Evolutionary conservation across 2,888 invertebrate species (phyloP), one percentile per base, ranked within the genome.

Genomic region (Listrodromus nycthemerus): DNA sequence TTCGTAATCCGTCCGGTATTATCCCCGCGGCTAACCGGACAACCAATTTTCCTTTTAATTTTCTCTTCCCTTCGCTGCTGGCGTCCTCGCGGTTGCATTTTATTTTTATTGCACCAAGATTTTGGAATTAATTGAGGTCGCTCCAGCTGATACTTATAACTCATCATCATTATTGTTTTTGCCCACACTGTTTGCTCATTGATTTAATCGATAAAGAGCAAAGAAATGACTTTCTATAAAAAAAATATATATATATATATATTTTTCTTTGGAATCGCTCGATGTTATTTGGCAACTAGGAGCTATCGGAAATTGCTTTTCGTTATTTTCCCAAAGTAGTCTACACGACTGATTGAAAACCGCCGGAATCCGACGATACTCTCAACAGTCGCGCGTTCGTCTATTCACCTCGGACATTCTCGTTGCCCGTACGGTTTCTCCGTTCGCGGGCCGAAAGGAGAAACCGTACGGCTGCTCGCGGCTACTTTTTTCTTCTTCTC

Each of bases 1-100:
- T 71, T 27, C 71, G 74, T 83, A 74, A 80, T 83, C 73, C 80
- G 63, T 77, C 71, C 48, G 74, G 63, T 70, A 55, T 77, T 80
- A 80, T 77, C 74, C 63, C 67, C 66, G 67, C 21, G 33, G 8
- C 67, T 37, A 58, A 80, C 27, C 70, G 45, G 41, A 10, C 13
- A 66, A 55, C 2, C 19, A 37, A 16, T 61, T 16, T 41, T 69
- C 19, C 37, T 24, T 63, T 27, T 45, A 45, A 45, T 45, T 65
- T 27, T 67, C 37, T 30, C 13, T n/a, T 69, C 24, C 7, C 21
- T 41, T 6, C 70, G 37, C n/a, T 8, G 55, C n/a, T 27, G 13
- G 16, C 41, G 63, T 74, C 55, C 37, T 55, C 69, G 65, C 16
- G 55, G 19, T 33, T 24, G 55, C 33, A 52, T 2, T 76, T 75